Evolutionary conservation across 1,140 invertebrate species (phyloP), one percentile per base, ranked within the genome.

Genomic region (Olivierus martensii): DNA sequence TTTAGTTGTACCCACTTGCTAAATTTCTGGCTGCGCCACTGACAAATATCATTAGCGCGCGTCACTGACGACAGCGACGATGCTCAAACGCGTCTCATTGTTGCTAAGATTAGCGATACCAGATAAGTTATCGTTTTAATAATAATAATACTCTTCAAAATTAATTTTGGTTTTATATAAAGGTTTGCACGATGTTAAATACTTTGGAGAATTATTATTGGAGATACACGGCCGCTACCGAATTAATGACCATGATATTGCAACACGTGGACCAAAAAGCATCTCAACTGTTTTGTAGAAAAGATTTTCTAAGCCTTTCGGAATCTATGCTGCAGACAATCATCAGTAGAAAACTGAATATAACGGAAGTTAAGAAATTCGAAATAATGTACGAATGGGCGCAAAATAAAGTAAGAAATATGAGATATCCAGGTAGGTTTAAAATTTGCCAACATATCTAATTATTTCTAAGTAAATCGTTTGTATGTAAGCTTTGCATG

Each of bases 281-380:
- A n/a, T 65, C 67, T 15, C 76, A 86, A 59, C 71, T 92, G 19
- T 92, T 92, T 67, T 80, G 84, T 57, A 81, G 77, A 28, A 67
- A 77, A 1, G 87, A 91, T 62, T 94, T 90, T 63, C 70, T 90
- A 0, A 82, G 80, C 35, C 75, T 93, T 3, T 91, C 87, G 51
- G 88, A 93, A 64, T 90, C 86, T 0, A 90, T 92, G 86, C 86
- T 93, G 1, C 84, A 87, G 66, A 87, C 87, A 82, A 89, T 93
- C 52, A 90, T 94, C 84, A 84, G 80, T 66, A 77, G 78, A 52
- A 82, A 84, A 62, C 73, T 90, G 45, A 83, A 87, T 62, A 80
- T 90, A 14, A 78, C 82, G 0, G 89, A 94, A 68, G 82, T 92
- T 17, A 76, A 79, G n/a, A 93, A 92, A 68, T 94, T 94, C 64